Conservation (phyloP, 2,797 vertebrate genomes). For the Echiichthys vipera region DNA sequence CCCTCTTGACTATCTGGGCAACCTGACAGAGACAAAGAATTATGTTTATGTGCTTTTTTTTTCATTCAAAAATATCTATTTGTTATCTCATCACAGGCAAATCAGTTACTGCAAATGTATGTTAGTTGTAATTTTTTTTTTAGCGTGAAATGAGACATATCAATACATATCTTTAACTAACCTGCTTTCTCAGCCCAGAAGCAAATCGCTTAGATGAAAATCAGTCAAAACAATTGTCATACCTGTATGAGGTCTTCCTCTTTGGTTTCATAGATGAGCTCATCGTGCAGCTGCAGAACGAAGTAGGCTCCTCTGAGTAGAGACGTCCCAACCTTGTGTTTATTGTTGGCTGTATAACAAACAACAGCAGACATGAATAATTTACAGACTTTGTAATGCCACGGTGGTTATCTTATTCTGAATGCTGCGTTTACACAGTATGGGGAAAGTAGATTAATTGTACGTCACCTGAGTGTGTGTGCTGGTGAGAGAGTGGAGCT, state of each 20-base stretch:
- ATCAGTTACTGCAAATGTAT: neutral
- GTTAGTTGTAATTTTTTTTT: neutral
- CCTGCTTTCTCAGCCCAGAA: neutral
- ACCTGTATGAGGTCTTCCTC: constrained; percentile 94
- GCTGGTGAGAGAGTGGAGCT: constrained; percentile 87
- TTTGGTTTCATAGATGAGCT: constrained; percentile 95
- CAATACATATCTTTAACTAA: neutral
- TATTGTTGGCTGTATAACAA: constrained; percentile 50
- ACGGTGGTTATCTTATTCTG: neutral
- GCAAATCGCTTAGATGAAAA: neutral
- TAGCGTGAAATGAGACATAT: neutral
- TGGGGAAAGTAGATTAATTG: neutral
- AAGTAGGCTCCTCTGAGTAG: constrained; percentile 89
- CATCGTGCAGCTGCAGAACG: constrained; percentile 96
- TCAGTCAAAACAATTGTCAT: constrained; percentile 10
- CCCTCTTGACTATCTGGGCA: constrained; percentile 94
- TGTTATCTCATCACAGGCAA: neutral
- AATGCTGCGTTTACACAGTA: neutral
- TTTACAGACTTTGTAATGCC: neutral
- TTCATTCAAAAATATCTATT: neutral
- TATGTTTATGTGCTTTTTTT: neutral
- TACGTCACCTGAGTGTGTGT: constrained; percentile 76
- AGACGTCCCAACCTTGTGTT: constrained; percentile 56
- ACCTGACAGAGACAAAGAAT: constrained; percentile 82
- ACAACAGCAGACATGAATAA: constrained; percentile 14